Conservation (phyloP, 1,140 invertebrate genomes). For the Magallana ariakensis region DNA sequence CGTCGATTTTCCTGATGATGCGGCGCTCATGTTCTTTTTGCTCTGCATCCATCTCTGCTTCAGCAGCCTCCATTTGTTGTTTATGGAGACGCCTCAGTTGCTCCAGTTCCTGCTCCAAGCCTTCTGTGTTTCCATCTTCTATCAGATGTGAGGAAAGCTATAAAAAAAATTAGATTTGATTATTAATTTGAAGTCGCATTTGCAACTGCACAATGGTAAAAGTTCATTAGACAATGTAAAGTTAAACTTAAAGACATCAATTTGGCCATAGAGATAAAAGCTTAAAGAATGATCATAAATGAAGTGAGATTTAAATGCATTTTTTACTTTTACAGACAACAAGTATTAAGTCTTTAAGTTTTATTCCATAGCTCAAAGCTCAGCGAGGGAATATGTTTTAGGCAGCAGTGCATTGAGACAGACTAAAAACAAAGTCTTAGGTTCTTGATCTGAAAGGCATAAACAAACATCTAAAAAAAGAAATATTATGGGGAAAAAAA, state of each 20-base stretch:
- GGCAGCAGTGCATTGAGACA: no score
- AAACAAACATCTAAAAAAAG: no score
- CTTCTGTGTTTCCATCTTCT: conserved; percentile 70
- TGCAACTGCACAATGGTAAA: background rate
- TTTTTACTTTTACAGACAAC: no score
- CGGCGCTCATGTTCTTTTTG: conserved; percentile 70
- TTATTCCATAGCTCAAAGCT: no score
- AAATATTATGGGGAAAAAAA: background rate
- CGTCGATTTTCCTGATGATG: conserved; percentile 66
- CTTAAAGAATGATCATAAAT: no score
- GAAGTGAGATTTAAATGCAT: no score
- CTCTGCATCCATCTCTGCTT: conserved; percentile 71
- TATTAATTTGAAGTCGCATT: background rate
- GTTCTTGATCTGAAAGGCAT: no score
- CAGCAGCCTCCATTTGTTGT: conserved; percentile 65
- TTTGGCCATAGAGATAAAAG: no score
- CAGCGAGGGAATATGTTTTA: no score
- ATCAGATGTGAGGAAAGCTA: conserved; percentile 73
- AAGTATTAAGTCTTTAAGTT: no score
- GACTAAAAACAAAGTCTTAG: no score
- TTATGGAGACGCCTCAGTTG: conserved; percentile 68
- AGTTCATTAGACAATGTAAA: background rate
- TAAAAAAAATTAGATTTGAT: conserved; percentile 18
- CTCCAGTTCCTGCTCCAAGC: conserved; percentile 68
- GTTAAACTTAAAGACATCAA: no score